These are phyloP conservation scores for Parnassius apollo DNA, from an alignment of 2,888 invertebrate genomes.

Conservation along the genomic window DNA sequence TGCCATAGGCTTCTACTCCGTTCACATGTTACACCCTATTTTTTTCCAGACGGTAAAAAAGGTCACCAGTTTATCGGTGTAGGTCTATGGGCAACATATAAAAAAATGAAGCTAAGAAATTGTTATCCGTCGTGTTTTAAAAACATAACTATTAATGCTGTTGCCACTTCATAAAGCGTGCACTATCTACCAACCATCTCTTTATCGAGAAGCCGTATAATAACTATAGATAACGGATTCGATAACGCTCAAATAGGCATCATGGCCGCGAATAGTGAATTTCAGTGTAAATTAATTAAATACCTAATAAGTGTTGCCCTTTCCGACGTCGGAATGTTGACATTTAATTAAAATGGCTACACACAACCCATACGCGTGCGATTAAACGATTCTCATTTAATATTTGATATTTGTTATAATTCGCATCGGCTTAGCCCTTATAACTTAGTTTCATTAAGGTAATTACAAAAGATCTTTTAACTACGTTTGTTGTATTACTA, in stretches of 20 bases:
- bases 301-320: slow-evolving; percentile 59
- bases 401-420: slow-evolving; percentile 39
- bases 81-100: too few species aligned
- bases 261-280: slow-evolving; percentile 6
- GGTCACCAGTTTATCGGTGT: too few species aligned
- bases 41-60: too few species aligned
- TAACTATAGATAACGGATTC: slow-evolving; percentile 33
- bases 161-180: too few species aligned
- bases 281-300: slow-evolving; percentile 38
- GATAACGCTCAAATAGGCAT: slow-evolving; percentile 32
- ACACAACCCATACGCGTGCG: slow-evolving; percentile 39
- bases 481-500: too few species aligned
- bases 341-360: slow-evolving; percentile 62
- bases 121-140: too few species aligned
- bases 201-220: slow-evolving; percentile 8
- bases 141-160: too few species aligned
- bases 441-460: background rate
- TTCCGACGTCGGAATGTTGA: slow-evolving; percentile 60
- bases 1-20: too few species aligned
- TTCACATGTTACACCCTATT: too few species aligned
- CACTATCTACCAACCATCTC: background rate
- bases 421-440: slow-evolving; percentile 12
- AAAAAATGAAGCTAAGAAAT: too few species aligned
- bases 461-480: background rate
- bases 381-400: slow-evolving; percentile 51